These are phyloP conservation scores for Drosophila borealis DNA, from an alignment of 2,888 invertebrate species.

Conservation along the genomic window DNA sequence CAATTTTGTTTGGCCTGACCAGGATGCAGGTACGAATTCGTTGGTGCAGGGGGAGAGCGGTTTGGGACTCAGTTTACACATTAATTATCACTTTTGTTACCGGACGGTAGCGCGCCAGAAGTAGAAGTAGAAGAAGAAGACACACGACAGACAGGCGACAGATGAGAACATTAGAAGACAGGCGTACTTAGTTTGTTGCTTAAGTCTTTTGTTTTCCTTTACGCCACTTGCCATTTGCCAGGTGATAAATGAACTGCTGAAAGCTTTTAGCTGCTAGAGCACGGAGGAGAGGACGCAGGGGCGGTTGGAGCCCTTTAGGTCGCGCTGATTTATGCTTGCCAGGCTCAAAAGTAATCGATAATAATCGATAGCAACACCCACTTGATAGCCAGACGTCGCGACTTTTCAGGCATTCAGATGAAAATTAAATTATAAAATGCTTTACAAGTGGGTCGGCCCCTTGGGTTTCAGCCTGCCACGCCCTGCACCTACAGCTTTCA, in stretches of 20 bases:
- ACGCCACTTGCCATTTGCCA: constrained; percentile 46
- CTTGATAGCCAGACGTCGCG: constrained; percentile 53
- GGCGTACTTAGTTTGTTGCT: constrained; percentile 62
- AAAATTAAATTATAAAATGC: constrained; percentile 84
- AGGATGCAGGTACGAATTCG: constrained; percentile 49
- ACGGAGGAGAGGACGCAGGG: constrained; percentile 28
- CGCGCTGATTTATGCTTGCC: constrained; percentile 69
- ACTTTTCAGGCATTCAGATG: constrained; percentile 67
- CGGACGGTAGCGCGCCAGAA: constrained; percentile 43
- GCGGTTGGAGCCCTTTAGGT: constrained; percentile 25
- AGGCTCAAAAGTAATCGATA: constrained; percentile 73
- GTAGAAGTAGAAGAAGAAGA: constrained; percentile 22
- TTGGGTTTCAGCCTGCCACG: constrained; percentile 47
- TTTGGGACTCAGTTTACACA: constrained; percentile 81
- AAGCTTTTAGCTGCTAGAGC: constrained; percentile 52
- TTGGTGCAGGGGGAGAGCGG: constrained; percentile 26
- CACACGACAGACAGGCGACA: constrained; percentile 50
- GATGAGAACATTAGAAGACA: constrained; percentile 64
- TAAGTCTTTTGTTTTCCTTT: constrained; percentile 68
- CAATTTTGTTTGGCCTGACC: constrained; percentile 65
- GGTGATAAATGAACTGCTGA: constrained; percentile 83
- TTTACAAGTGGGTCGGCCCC: constrained; percentile 78
- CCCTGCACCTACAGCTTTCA: constrained; percentile 30
- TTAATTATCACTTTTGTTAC: constrained; percentile 83
- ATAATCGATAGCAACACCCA: constrained; percentile 80